Evolutionary conservation across 2,888 invertebrate genomes (phyloP).

Genomic region (Pachycephus smyrnensis): DNA sequence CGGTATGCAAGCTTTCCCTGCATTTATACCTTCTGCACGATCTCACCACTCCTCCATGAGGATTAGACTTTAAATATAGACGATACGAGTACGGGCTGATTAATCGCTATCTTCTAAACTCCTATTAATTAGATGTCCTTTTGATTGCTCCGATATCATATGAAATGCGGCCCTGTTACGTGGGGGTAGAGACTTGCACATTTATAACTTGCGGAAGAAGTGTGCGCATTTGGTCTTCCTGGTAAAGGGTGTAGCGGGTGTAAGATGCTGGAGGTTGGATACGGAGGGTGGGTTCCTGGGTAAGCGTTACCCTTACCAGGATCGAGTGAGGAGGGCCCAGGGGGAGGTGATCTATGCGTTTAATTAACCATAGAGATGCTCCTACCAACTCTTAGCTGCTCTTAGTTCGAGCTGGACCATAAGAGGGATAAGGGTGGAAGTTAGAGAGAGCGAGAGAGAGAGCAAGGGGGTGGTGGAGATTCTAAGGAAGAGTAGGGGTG

Average conservation of each 20-base stretch:
- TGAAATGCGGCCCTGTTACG: constrained; percentile 33
- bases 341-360: constrained; percentile 63
- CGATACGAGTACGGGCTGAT: constrained; percentile 36
- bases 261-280: constrained; percentile 25
- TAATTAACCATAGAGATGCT: constrained; percentile 66
- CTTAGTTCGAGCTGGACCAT: constrained; percentile 55
- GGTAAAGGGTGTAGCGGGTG: constrained; percentile 27
- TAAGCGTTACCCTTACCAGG: constrained; percentile 10
- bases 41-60: constrained; percentile 15
- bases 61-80: constrained; percentile 2
- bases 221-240: constrained; percentile 36
- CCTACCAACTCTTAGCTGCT: constrained; percentile 60
- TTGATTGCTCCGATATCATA: constrained; percentile 25
- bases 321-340: constrained; percentile 21
- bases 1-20: constrained; percentile 46
- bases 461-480: constrained; percentile 15
- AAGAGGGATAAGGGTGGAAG: constrained; percentile 1
- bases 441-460: constrained; percentile 16
- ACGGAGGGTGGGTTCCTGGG: constrained; percentile 29
- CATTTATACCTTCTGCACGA: constrained; percentile 14
- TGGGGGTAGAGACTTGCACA: constrained; percentile 35
- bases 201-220: constrained; percentile 42
- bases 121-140: constrained; percentile 35
- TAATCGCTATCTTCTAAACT: constrained; percentile 31
- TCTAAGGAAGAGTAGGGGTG: constrained; percentile 29